Base-by-base conservation (phyloP, 1,140 invertebrate genomes). In the Anthonomus grandis region DNA sequence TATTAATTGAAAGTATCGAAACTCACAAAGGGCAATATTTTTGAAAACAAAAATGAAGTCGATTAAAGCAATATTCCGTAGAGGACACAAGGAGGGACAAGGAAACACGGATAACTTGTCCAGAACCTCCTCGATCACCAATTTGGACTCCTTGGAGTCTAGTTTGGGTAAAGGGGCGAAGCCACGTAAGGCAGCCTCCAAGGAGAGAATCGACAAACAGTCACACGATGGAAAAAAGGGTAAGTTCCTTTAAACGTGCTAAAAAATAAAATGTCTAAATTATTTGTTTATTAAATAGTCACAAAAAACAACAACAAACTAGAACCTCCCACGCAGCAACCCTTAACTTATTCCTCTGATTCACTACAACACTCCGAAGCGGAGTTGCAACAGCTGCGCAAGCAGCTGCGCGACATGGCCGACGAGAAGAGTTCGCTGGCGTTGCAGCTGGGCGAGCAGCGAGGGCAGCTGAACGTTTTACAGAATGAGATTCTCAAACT, bases 371-470 rank as follows among this genome's bases (percentile, higher is more conserved):
- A n/a, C n/a, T n/a, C n/a, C n/a, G 76, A 79, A 69, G 66, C 73
- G 15, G 73, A 75, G 17, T 67, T 74, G 52, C 49, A 53, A 12
- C 60, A 60, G 37, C 64, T 80, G 49, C 71, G 77, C 57, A 64
- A 72, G 17, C 71, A 74, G 38, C 70, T 81, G 4, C 72, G 75
- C 17, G 76, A 78, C 51, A 67, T 81, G 68, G 71, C 71, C 22
- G 73, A 72, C 39, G 80, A 81, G 55, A 80, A 81, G 59, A 65
- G 67, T 24, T 72, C 70, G 41, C 66, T 82, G 59, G 76, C 80
- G 65, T 68, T 76, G 58, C 74, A 79, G 60, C 70, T 83, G 44
- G 69, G 66, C 3, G 79, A 80, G 57, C 66, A 79, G 61, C 74
- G 78, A 49, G 72, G 67, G 47, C 77, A 81, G 67, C 64, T 81